A percentile compares a stretch with the other conserved stretches of the same genome.
phyloP scores from a whole-genome alignment of 2,113 vertebrate genomes.

The Ceuthmochares aereus region DNA sequence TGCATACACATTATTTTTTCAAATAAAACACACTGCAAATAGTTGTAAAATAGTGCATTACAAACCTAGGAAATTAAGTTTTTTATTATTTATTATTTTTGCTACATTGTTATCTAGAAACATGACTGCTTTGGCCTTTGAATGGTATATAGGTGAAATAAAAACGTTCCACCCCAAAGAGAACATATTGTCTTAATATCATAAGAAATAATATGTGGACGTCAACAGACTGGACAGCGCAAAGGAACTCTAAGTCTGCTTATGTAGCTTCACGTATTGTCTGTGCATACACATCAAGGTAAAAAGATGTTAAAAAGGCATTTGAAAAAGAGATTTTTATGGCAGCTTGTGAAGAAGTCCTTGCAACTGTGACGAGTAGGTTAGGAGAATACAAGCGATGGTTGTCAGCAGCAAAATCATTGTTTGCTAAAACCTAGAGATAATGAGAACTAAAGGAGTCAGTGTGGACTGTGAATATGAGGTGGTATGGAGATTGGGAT shows the following conservation, averaged over 20 bases:
- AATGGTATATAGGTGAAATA: neutral
- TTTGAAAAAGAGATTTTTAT: neutral
- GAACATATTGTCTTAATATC: neutral
- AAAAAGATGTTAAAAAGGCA: neutral
- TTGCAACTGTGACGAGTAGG: neutral
- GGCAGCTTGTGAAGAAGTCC: neutral
- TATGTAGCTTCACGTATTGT: neutral
- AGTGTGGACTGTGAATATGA: neutral
- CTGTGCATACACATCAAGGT: neutral
- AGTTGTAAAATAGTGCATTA: neutral
- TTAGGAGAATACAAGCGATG: neutral
- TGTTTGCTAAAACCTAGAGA: neutral
- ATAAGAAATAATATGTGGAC: neutral
- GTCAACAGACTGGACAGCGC: neutral
- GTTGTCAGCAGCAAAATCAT: neutral
- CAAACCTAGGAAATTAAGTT: neutral
- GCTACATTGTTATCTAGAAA: neutral
- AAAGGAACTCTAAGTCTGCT: neutral
- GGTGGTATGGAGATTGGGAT: neutral
- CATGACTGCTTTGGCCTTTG: neutral
- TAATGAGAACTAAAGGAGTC: neutral
- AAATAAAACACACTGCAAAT: neutral
- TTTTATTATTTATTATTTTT: neutral
- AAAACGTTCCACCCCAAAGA: neutral
- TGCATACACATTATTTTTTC: fast-evolving